Evolutionary conservation across 2,888 invertebrate species (phyloP).

Genomic region (Perizoma flavofasciatum): DNA sequence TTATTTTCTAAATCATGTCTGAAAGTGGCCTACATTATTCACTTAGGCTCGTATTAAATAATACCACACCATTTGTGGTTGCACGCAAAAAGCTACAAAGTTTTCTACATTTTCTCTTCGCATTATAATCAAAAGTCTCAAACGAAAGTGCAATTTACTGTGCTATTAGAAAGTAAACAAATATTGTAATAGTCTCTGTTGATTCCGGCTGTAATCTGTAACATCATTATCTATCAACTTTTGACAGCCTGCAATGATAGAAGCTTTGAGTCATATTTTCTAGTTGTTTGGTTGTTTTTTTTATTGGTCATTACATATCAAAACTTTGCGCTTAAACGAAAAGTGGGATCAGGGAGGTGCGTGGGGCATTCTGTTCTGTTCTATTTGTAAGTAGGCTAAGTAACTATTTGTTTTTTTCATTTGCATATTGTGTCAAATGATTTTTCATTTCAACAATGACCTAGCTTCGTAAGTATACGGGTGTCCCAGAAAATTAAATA

Average conservation of each 20-base stretch:
- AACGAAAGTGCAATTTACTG: slow-evolving; percentile 62
- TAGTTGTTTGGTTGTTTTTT: no score
- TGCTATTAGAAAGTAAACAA: slow-evolving; percentile 59
- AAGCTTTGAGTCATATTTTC: no score
- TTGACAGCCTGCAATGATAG: background rate
- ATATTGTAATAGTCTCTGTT: slow-evolving; percentile 30
- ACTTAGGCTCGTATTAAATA: slow-evolving; percentile 38
- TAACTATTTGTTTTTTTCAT: no score
- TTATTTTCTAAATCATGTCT: background rate
- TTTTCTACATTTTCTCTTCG: slow-evolving; percentile 59
- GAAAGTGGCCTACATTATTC: slow-evolving; percentile 6
- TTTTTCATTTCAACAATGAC: no score
- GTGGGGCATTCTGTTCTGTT: no score
- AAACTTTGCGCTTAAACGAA: no score
- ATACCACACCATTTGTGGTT: slow-evolving; percentile 49
- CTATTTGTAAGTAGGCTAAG: no score
- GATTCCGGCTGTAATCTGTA: slow-evolving; percentile 29
- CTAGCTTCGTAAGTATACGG: no score
- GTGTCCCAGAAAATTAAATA: no score
- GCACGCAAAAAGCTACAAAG: slow-evolving; percentile 42
- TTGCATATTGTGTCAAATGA: no score
- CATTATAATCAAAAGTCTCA: slow-evolving; percentile 31
- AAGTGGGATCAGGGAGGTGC: no score
- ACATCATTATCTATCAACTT: slow-evolving; percentile 21
- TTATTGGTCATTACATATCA: no score